phyloP scores from a whole-genome alignment of 2,113 vertebrate genomes.

The human (Homo sapiens) region DNA sequence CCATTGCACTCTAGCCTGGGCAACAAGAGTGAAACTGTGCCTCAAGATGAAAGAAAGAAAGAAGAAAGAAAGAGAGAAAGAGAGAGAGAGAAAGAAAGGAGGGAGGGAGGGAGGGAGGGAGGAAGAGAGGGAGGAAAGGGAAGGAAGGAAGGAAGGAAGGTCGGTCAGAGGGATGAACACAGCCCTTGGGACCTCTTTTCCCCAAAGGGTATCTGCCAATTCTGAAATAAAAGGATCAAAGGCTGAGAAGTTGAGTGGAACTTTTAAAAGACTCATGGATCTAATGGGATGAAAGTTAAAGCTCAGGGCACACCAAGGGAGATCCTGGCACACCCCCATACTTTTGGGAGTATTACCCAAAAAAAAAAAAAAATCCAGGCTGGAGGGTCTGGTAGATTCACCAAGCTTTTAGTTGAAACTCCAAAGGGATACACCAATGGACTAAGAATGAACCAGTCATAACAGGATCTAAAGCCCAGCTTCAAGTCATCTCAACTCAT shows the following conservation, averaged over 20 bases:
- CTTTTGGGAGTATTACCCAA: neutral
- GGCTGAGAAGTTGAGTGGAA: neutral
- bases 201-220: neutral
- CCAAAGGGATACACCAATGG: neutral
- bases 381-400: neutral
- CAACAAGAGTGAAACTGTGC: neutral
- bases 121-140: too few species aligned
- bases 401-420: neutral
- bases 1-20: neutral
- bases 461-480: neutral
- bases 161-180: neutral
- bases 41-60: too few species aligned
- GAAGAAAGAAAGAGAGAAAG: too few species aligned
- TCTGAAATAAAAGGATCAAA: neutral
- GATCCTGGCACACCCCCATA: neutral
- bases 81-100: too few species aligned
- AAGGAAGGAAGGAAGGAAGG: neutral
- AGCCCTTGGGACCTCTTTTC: neutral
- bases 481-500: neutral
- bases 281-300: neutral
- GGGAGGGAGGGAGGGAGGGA: rapidly evolving
- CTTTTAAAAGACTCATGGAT: neutral
- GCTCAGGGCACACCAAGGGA: neutral
- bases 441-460: neutral
- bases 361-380: neutral